phyloP scores from a whole-genome alignment of 2,113 vertebrate species.

The Mesembrinibis cayennensis region DNA sequence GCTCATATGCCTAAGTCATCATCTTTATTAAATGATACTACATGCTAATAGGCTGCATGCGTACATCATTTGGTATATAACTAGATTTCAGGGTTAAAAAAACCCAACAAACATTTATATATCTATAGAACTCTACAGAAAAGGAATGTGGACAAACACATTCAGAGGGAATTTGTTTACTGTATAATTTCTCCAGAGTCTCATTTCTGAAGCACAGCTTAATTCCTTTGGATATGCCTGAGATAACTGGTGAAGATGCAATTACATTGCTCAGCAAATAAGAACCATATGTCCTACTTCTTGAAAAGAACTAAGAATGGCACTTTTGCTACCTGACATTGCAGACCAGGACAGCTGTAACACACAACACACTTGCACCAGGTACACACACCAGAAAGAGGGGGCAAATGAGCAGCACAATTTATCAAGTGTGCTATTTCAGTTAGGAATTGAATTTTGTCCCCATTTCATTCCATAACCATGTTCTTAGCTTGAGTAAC shows the following conservation, averaged over 20 bases:
- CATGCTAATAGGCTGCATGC: neutral
- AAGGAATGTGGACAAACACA: neutral
- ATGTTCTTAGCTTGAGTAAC: neutral
- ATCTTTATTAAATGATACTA: neutral
- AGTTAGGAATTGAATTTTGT: neutral
- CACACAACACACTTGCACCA: neutral
- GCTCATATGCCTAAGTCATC: neutral
- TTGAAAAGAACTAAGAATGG: neutral
- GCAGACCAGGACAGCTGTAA: neutral
- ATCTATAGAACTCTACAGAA: neutral
- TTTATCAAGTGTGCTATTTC: neutral
- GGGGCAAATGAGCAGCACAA: rapidly evolving
- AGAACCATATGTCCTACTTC: neutral
- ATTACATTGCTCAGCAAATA: neutral
- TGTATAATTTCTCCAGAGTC: neutral
- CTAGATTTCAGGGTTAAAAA: neutral
- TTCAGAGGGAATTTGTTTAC: neutral
- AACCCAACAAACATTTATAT: neutral
- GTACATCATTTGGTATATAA: neutral
- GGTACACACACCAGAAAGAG: neutral
- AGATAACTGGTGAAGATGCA: neutral
- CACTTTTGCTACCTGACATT: neutral
- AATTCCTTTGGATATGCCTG: neutral
- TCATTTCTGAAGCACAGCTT: neutral
- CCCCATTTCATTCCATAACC: neutral